Evolutionary conservation across 2,888 invertebrate species (phyloP), one percentile per base, ranked within the genome.

Genomic region (Cantharis flavilabris): DNA sequence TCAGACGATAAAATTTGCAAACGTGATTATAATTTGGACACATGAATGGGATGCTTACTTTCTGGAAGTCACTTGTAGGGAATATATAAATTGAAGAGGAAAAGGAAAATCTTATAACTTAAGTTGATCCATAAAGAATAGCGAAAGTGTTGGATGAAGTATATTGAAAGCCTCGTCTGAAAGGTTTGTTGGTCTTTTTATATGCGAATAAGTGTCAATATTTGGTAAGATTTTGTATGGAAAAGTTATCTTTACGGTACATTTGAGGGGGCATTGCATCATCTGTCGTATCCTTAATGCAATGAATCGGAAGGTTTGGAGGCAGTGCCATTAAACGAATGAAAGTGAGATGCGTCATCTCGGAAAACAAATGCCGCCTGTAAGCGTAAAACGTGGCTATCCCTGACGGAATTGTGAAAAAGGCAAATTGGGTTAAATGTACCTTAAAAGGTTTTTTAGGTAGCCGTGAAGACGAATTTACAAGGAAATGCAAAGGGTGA

Each of bases 351-450:
- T 69, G 76, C 78, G 78, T 76, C 78, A 74, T 78, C 76, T 71
- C 70, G 5, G 73, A 73, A 78, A 78, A 78, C 76, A 78, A 78
- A 78, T 73, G 73, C 74, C 49, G 76, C 73, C 78, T 76, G 71
- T 76, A 78, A 75, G 78, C 78, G 78, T 75, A 81, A 79, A 76
- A 80, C 78, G 78, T 73, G 80, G 80, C 79, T 78, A 79, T 77
- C 80, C 78, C 77, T 73, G 77, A 73, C 76, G 79, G 77, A 80
- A 81, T 77, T 77, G 77, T 77, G 76, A 76, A 78, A 76, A 78
- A 81, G 80, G 79, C 80, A 81, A 81, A 81, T 81, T 81, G 81
- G 79, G 78, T 80, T 79, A 80, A 81, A 80, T 78, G 78, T 76
- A 78, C 81, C 78, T 77, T 80, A 73, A 79, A 78, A 80, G 79